Base-by-base conservation (phyloP, 2,888 invertebrate species). In the Hirtodrosophila duncani region DNA sequence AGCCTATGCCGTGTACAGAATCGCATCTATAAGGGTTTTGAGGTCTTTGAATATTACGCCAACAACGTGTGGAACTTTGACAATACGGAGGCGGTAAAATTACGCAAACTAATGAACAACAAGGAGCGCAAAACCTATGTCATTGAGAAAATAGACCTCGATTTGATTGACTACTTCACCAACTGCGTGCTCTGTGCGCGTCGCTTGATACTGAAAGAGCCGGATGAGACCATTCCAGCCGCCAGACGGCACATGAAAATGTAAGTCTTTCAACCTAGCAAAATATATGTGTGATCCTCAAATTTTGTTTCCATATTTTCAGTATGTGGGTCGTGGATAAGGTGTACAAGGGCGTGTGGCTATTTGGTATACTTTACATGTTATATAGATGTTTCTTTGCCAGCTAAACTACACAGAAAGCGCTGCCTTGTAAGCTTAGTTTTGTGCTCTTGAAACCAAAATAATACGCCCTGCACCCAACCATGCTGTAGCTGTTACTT, bases 21-120 rank as follows among this genome's bases (percentile, higher is more conserved):
- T 46, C 91, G 94, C 33, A 93, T 97, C 69, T 90, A 90, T 62
- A 94, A 95, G 87, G 94, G 96, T 0, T 94, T 96, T 80, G 94
- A 94, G 77, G 93, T 94, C 0, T 93, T 97, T 79, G 94, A 96
- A 82, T 97, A 96, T 84, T 97, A 97, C 87, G 95, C 96, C 0
- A 94, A 93, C 83, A 94, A 94, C 82, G 94, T 95, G 59, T 97
- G 97, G 97, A 93, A 93, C 80, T 95, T 96, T 84, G 91, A 91
- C 30, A 94, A 94, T 11, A 89, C 91, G 37, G 90, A 91, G 59
- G 89, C 92, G 0, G 85, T 90, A 5, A 83, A 86, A 4, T 66
- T 93, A 0, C 87, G 94, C 18, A 83, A 87, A 1, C 83, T 87
- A 3, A 87, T 94, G 65, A 94, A 94, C 78, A 88, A 89, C 0